Conservation (phyloP, 2,113 vertebrate species). For the Entomyzon cyanotis region DNA sequence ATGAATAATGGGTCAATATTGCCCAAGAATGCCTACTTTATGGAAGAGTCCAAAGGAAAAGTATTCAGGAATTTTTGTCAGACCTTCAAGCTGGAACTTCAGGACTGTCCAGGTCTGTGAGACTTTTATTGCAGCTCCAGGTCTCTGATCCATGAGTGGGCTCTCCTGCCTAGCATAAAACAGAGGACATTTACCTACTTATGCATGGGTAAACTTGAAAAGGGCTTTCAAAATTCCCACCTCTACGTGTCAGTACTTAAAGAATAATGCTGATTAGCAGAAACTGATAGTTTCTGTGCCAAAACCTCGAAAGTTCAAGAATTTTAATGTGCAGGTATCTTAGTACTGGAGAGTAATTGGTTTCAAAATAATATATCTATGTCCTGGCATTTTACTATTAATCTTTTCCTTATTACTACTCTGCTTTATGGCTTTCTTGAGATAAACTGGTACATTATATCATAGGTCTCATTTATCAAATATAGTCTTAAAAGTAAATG, state of each 20-base stretch:
- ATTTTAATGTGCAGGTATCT: neutral
- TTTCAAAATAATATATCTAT: neutral
- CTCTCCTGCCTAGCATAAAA: neutral
- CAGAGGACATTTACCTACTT: neutral
- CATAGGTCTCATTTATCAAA: neutral
- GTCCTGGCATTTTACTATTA: neutral
- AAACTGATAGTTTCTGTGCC: neutral
- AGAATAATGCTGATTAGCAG: neutral
- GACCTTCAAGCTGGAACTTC: neutral
- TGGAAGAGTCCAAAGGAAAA: neutral
- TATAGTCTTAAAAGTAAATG: neutral
- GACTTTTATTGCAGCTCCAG: neutral
- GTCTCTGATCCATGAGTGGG: neutral
- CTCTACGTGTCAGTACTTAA: neutral
- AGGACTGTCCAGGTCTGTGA: neutral
- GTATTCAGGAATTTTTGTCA: neutral
- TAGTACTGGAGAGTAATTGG: neutral
- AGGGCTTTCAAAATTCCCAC: neutral
- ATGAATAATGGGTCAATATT: neutral
- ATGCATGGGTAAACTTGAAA: neutral
- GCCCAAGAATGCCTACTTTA: neutral
- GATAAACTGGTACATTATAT: neutral
- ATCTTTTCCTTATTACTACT: neutral
- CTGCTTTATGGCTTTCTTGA: slow-evolving; percentile 19
- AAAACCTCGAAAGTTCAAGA: neutral